These are phyloP conservation scores for Muschampia plurimacula DNA, from an alignment of 2,888 invertebrate genomes.

Conservation along the genomic window DNA sequence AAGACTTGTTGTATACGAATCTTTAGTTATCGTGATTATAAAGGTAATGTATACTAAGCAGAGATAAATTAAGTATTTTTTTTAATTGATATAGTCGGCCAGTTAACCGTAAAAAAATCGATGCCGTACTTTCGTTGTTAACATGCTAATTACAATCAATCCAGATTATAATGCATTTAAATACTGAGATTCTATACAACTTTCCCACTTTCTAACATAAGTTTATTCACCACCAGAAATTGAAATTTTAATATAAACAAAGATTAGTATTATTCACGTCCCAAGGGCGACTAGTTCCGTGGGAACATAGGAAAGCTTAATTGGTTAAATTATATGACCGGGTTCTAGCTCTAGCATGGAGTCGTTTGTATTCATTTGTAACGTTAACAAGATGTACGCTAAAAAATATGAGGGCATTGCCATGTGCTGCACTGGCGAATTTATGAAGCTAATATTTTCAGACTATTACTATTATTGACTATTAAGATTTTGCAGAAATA, in stretches of 20 bases:
- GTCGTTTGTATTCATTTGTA: constrained; percentile 71
- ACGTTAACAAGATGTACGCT: constrained; percentile 62
- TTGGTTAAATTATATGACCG: constrained; percentile 74
- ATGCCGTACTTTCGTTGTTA: too few species aligned
- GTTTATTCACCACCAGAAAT: neutral
- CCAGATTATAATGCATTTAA: neutral
- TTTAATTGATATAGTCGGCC: too few species aligned
- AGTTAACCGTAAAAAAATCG: neutral
- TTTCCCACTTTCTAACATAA: neutral
- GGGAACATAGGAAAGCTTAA: constrained; percentile 68
- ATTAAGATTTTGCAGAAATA: too few species aligned
- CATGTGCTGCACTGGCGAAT: constrained; percentile 16
- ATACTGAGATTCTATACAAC: neutral
- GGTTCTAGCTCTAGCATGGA: constrained; percentile 48
- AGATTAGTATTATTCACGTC: constrained; percentile 52
- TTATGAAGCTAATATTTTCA: too few species aligned
- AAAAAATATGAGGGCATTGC: constrained; percentile 54
- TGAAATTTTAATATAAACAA: neutral
- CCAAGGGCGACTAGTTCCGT: constrained; percentile 69
- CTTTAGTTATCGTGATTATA: too few species aligned
- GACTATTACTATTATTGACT: too few species aligned
- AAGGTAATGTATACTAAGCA: too few species aligned
- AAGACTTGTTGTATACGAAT: too few species aligned
- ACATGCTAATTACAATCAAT: too few species aligned
- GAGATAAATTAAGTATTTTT: too few species aligned